Evolutionary conservation across 1,140 invertebrate species (phyloP).

Genomic region (Lasaia peninsularis): DNA sequence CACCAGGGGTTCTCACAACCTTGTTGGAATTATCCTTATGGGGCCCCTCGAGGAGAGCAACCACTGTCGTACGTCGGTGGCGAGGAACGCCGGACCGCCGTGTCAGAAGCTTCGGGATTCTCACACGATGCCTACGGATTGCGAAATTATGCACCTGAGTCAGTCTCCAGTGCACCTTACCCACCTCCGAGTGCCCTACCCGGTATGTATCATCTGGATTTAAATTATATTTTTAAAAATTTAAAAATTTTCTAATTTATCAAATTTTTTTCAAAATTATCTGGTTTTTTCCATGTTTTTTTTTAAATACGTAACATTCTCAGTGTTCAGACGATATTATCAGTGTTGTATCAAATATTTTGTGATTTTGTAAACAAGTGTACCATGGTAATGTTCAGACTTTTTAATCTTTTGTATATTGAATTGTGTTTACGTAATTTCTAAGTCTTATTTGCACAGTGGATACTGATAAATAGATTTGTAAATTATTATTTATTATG

Average conservation of each 20-base stretch:
- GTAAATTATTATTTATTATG: slow-evolving; percentile 56
- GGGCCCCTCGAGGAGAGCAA: slow-evolving; percentile 81
- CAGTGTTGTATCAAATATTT: slow-evolving; percentile 48
- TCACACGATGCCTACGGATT: slow-evolving; percentile 87
- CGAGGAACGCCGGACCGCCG: slow-evolving; percentile 83
- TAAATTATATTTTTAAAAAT: background rate
- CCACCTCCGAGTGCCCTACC: slow-evolving; percentile 84
- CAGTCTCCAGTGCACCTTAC: slow-evolving; percentile 87
- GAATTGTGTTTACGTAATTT: background rate
- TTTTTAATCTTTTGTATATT: background rate
- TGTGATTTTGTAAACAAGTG: slow-evolving; percentile 62
- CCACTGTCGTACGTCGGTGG: slow-evolving; percentile 82
- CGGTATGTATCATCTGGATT: slow-evolving; percentile 47
- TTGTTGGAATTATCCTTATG: slow-evolving; percentile 86
- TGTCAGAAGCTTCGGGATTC: slow-evolving; percentile 82
- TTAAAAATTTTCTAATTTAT: slow-evolving; percentile 11
- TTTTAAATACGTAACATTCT: slow-evolving; percentile 31
- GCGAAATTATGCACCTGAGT: slow-evolving; percentile 86
- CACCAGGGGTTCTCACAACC: slow-evolving; percentile 86
- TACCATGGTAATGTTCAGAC: background rate
- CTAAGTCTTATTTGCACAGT: slow-evolving; percentile 8
- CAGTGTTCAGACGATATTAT: slow-evolving; percentile 58
- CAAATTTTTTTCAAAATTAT: slow-evolving; percentile 18
- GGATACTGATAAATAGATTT: slow-evolving; percentile 45
- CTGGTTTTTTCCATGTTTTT: slow-evolving; percentile 36